Conservation (phyloP, 1,140 invertebrate genomes). For the Lutraria rhynchaena region DNA sequence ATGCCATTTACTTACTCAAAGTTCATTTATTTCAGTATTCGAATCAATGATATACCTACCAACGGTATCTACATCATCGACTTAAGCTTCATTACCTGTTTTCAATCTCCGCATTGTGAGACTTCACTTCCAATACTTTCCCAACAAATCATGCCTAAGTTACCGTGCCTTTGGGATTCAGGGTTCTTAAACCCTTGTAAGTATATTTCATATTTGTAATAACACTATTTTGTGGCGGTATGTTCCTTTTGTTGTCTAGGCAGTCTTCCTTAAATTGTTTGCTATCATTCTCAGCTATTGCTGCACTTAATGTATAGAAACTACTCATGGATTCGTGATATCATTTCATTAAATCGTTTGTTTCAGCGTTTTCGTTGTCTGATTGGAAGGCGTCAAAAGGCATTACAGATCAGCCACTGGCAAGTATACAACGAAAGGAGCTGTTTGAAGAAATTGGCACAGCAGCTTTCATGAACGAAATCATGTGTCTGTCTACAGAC, state of each 20-base stretch:
- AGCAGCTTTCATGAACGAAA: conserved; percentile 1
- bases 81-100: not conserved
- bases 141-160: not conserved
- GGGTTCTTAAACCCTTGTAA: conserved; percentile 23
- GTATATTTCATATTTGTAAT: too few species aligned
- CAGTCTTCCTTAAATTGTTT: too few species aligned
- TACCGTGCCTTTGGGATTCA: conserved; percentile 9
- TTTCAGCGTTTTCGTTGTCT: conserved; percentile 34
- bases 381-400: not conserved
- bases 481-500: not conserved
- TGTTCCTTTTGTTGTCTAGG: too few species aligned
- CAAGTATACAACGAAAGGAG: not conserved
- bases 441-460: conserved; percentile 18
- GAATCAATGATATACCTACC: not conserved
- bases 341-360: too few species aligned
- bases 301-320: too few species aligned
- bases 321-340: too few species aligned
- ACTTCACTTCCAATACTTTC: not conserved
- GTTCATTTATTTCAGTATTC: conserved; percentile 20
- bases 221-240: too few species aligned
- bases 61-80: conserved; percentile 1
- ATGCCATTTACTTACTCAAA: too few species aligned
- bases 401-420: not conserved
- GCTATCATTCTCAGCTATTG: too few species aligned
- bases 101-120: conserved; percentile 1